A percentile compares a stretch with the other conserved stretches of the same genome.
These are phyloP conservation scores for Morpho helenor DNA, from an alignment of 2,888 invertebrate genomes.

Conservation along the genomic window DNA sequence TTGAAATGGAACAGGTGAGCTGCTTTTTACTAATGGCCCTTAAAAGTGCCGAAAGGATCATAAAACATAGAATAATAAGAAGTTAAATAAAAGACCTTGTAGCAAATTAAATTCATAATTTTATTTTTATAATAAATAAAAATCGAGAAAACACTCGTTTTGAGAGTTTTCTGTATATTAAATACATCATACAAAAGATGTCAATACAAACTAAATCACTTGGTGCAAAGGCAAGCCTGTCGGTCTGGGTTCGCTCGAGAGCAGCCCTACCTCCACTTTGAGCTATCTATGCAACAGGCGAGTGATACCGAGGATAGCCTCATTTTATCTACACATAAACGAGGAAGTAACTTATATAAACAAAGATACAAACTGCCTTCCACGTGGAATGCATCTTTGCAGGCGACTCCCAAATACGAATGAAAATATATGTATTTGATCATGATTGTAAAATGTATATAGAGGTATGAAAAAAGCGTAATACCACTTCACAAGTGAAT, in stretches of 20 bases:
- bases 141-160: slow-evolving; percentile 72
- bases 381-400: slow-evolving; percentile 66
- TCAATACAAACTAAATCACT: slow-evolving; percentile 79
- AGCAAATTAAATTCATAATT: slow-evolving; percentile 79
- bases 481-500: slow-evolving; percentile 69
- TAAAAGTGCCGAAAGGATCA: no score
- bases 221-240: slow-evolving; percentile 79
- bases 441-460: slow-evolving; percentile 73
- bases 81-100: slow-evolving; percentile 37
- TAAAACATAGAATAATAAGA: no score
- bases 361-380: slow-evolving; percentile 63
- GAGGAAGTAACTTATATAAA: slow-evolving; percentile 64
- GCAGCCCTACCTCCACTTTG: slow-evolving; percentile 43
- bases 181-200: slow-evolving; percentile 80
- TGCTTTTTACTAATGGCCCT: no score
- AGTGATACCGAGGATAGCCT: slow-evolving; percentile 74
- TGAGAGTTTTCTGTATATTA: slow-evolving; percentile 73
- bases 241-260: slow-evolving; percentile 55
- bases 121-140: slow-evolving; percentile 79
- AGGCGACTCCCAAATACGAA: slow-evolving; percentile 57
- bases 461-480: slow-evolving; percentile 76
- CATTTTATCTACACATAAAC: slow-evolving; percentile 60
- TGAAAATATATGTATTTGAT: slow-evolving; percentile 70
- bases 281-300: slow-evolving; percentile 62
- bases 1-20: no score